Base-by-base conservation (phyloP, 2,797 vertebrate genomes). In the Chanos chanos region DNA sequence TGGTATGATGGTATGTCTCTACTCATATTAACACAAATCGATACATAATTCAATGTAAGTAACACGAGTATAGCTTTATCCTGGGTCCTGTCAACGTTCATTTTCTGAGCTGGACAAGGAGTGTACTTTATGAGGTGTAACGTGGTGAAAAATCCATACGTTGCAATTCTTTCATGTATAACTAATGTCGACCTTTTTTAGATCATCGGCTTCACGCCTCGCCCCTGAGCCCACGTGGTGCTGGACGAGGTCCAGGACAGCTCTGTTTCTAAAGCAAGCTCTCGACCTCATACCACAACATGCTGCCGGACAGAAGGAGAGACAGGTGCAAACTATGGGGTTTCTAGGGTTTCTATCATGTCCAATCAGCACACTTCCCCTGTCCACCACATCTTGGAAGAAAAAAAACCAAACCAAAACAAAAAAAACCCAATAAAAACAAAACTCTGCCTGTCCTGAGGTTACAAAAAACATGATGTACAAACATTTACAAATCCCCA, bases 281-380 rank as follows among this genome's bases (percentile, higher is more conserved):
- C 45, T 64, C n/a, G 41, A 27, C 57, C 45, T 22, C 7, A 68
- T 57, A 59, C 62, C 53, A 58, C 65, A 54, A 63, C 63, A 39
- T 45, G 45, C 73, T 25, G 64, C 55, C 34, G 70, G 72, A 63
- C 71, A 78, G 72, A 72, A 31, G 69, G 13, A 28, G 41, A 73
- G 68, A 58, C 80, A 81, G 76, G 77, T 82, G 83, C 72, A 66
- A 66, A 58, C 72, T 45, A 70, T 54, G 51, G 77, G 73, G 73
- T 74, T 73, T 77, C 74, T 60, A 55, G 77, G 73, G 73, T 74
- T 73, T 77, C 74, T 60, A 55, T 33, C 25, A 34, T 41, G 64
- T 50, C 39, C 13, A 63, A 65, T 64, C 34, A 45, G 51, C 65
- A 56, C 66, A 67, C 69, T 78, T 85, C 77, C 77, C 33, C 51